Evolutionary conservation across 1,140 invertebrate species (phyloP), one percentile per base, ranked within the genome.

Genomic region (Diploscapter pachys): DNA sequence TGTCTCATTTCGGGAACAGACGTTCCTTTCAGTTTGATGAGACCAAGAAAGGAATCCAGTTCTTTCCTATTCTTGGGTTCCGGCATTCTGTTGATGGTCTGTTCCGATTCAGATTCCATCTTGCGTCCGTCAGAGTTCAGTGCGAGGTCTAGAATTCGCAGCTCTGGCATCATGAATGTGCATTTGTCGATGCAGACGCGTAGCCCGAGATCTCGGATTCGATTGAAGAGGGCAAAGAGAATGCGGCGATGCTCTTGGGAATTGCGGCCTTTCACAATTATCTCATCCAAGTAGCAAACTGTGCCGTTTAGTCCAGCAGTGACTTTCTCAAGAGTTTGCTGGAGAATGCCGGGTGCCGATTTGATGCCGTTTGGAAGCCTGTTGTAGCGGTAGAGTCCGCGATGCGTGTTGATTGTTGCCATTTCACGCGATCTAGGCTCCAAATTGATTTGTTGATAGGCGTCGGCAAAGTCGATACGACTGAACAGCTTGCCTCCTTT

Each of bases 341-440:
- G 87, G 76, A 89, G 90, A 72, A 88, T 85, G n/a, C 83, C 78
- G 31, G 88, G 87, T 0, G 88, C 87, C 13, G 83, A 85, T 72
- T 86, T 85, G 4, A 89, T 85, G 76, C 49, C 61, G 76, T 81
- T 13, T 68, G 65, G 59, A 69, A 81, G n/a, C n/a, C n/a, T n/a
- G n/a, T n/a, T n/a, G n/a, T n/a, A 79, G 75, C 9, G 79, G 61
- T 62, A 67, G 51, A 70, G 11, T 11, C 71, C 71, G 11, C 59
- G 4, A 11, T 65, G 55, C 48, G 71, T 75, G 55, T 78, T 78
- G 55, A 80, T 80, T 11, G 49, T 55, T 4, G 55, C 9, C 5
- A 80, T 49, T 57, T 80, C 77, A 55, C 73, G 76, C 4, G 78
- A 63, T 5, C 78, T 51, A n/a, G 63, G 67, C 57, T 80, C 79